Evolutionary conservation across 2,888 invertebrate species (phyloP).

Genomic region (Drosophila testacea): DNA sequence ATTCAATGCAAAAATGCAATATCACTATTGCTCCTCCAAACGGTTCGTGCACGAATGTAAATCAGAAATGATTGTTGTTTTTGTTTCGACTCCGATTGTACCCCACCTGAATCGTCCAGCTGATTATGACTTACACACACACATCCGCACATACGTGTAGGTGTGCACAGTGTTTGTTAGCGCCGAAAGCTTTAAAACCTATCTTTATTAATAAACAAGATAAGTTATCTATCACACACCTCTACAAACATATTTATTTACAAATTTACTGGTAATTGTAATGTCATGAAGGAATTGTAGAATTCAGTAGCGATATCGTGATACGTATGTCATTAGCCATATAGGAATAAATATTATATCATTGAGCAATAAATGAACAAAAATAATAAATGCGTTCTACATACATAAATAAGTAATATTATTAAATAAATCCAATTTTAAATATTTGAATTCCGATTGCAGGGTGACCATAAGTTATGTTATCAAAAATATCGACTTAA

Average conservation of each 20-base stretch:
- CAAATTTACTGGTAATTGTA: constrained; percentile 24
- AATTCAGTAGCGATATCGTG: constrained; percentile 9
- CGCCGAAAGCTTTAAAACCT: constrained; percentile 25
- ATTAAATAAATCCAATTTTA: not conserved
- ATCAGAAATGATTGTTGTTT: constrained; percentile 43
- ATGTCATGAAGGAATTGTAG: constrained; percentile 19
- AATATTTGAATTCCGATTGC: constrained; percentile 22
- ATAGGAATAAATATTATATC: not conserved
- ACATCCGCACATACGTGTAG: not conserved
- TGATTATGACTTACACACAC: constrained; percentile 48
- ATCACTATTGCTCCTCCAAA: constrained; percentile 30
- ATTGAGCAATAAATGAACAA: not conserved
- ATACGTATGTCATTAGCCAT: not conserved
- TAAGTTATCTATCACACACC: constrained; percentile 47
- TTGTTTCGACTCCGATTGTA: constrained; percentile 18
- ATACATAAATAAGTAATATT: constrained; percentile 1
- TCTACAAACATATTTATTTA: constrained; percentile 28
- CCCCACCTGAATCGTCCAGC: constrained; percentile 49
- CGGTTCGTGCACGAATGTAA: constrained; percentile 39
- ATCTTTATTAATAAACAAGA: constrained; percentile 24
- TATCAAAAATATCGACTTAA: constrained; percentile 6
- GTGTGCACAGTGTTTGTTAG: constrained; percentile 40
- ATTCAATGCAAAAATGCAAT: constrained; percentile 41
- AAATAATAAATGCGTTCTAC: not conserved
- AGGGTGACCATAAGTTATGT: constrained; percentile 3